These are phyloP conservation scores for Galeopterus variegatus DNA, from an alignment of 2,113 vertebrate species.

Conservation along the genomic window DNA sequence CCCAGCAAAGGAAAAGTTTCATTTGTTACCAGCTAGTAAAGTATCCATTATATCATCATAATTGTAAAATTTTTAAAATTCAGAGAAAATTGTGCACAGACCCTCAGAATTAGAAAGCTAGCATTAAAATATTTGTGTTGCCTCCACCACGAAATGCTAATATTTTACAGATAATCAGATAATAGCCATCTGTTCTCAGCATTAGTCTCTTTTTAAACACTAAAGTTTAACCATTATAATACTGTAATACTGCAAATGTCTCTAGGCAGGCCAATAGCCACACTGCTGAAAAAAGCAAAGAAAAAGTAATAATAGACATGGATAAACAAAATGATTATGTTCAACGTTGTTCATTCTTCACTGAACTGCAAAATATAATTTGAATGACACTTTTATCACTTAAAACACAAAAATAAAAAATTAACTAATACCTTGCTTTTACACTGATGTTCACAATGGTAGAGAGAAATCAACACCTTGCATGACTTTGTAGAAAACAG, in stretches of 20 bases:
- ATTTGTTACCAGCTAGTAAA: neutral
- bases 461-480: neutral
- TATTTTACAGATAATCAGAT: conserved; percentile 59
- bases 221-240: neutral
- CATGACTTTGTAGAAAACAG: neutral
- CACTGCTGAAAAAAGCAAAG: neutral
- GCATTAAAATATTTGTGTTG: conserved; percentile 4
- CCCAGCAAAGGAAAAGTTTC: neutral
- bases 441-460: neutral
- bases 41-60: conserved; percentile 20
- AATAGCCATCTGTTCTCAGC: conserved; percentile 63
- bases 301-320: neutral
- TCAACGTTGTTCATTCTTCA: neutral
- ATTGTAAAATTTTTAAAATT: neutral
- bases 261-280: neutral
- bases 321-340: neutral
- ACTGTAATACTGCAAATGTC: neutral
- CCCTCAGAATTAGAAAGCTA: conserved; percentile 37
- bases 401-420: neutral
- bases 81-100: conserved; percentile 24
- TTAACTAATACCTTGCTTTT: neutral
- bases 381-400: neutral
- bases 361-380: neutral
- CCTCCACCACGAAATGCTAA: conserved; percentile 53
- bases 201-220: conserved; percentile 42